A percentile compares a stretch with the other conserved stretches of the same genome.
Conservation (phyloP, 1,140 invertebrate species). For the Brachionus asplanchnoidis region DNA sequence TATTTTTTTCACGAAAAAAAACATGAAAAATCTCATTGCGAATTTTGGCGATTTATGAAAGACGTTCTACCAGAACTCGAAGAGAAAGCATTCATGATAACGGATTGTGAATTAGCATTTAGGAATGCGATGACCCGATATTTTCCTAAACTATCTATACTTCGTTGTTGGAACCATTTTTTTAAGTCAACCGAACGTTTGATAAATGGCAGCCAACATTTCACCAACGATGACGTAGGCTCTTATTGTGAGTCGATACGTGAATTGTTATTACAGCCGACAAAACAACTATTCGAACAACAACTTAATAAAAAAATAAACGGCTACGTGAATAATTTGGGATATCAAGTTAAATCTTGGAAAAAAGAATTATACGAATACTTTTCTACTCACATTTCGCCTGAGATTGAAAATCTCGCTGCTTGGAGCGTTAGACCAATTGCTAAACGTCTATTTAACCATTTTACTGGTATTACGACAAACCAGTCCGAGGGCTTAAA, state of each 20-base stretch:
- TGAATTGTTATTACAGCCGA: neutral
- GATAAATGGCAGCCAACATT: neutral
- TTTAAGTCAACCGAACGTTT: neutral
- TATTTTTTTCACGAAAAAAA: neutral
- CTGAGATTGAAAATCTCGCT: neutral
- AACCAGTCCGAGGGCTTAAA: neutral
- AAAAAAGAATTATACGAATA: neutral
- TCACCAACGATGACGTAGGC: neutral
- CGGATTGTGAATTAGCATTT: neutral
- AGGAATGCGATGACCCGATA: neutral
- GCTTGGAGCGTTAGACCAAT: neutral
- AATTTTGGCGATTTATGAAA: conserved; percentile 3
- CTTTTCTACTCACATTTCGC: neutral
- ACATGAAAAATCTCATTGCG: neutral
- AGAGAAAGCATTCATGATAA: neutral
- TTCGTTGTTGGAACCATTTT: neutral
- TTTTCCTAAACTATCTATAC: neutral
- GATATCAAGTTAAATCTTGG: neutral
- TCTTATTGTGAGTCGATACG: neutral
- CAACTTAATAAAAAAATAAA: conserved; percentile 2
- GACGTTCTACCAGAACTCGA: neutral
- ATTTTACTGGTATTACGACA: neutral
- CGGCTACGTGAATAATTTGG: neutral
- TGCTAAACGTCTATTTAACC: neutral
- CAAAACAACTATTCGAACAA: neutral